Percentiles rank a stretch among this genome's conserved stretches.
Evolutionary conservation across 2,797 vertebrate genomes (phyloP).

Genomic region (Salarias fasciatus): DNA sequence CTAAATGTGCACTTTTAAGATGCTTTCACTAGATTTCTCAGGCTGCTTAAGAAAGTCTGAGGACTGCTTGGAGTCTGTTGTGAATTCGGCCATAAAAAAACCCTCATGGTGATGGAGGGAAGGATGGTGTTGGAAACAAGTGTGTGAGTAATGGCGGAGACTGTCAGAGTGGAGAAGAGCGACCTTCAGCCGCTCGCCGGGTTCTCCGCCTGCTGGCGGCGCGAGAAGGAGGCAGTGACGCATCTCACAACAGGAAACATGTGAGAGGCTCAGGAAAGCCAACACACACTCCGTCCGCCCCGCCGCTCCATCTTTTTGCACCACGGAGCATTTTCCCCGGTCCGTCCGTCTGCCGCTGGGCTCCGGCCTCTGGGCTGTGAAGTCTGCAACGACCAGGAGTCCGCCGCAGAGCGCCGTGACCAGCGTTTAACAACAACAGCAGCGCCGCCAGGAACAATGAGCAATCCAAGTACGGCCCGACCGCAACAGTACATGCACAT

Average conservation of each 20-base stretch:
- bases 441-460: background rate
- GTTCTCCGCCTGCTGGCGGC: slow-evolving; percentile 6
- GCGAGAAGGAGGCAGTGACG: slow-evolving; percentile 33
- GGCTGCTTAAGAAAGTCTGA: too few species aligned
- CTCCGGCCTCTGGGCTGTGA: slow-evolving; percentile 9
- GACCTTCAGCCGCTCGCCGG: slow-evolving; percentile 12
- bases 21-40: too few species aligned
- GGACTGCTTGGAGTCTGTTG: too few species aligned
- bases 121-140: too few species aligned
- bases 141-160: too few species aligned
- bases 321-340: background rate
- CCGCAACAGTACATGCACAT: too few species aligned
- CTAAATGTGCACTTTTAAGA: too few species aligned
- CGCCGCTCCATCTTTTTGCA: slow-evolving; percentile 12
- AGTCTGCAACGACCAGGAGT: slow-evolving; percentile 5
- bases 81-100: too few species aligned
- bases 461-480: background rate
- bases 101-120: too few species aligned
- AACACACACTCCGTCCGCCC: slow-evolving; percentile 16
- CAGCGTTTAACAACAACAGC: background rate
- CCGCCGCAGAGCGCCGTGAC: background rate
- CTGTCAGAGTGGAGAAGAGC: too few species aligned
- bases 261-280: slow-evolving; percentile 29
- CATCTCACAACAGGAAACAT: slow-evolving; percentile 46
- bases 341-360: slow-evolving; percentile 34